These are phyloP conservation scores for Mus musculus DNA, from an alignment of 2,113 vertebrate species.

Conservation along the genomic window DNA sequence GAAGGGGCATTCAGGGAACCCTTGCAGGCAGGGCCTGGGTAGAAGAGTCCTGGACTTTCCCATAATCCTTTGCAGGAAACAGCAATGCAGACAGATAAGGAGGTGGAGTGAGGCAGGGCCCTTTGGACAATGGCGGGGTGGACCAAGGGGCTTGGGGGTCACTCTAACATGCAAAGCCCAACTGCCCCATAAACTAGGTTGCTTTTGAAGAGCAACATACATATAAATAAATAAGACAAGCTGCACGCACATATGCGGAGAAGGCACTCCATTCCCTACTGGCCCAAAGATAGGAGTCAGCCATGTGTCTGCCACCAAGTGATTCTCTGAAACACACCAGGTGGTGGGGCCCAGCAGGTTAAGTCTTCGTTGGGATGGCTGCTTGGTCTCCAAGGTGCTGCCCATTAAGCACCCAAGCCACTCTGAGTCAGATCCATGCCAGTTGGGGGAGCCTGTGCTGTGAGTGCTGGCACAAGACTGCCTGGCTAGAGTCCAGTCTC, in stretches of 20 bases:
- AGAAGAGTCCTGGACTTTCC: constrained; percentile 78
- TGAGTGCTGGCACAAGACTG: background rate
- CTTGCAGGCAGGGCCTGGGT: constrained; percentile 64
- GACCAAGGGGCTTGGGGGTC: constrained; percentile 61
- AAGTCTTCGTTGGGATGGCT: background rate
- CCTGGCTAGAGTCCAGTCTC: constrained; percentile 61
- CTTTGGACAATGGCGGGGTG: background rate
- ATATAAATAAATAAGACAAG: constrained; percentile 79
- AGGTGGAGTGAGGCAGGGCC: background rate
- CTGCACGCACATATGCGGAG: constrained; percentile 71
- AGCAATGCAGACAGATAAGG: constrained; percentile 53
- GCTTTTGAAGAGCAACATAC: constrained; percentile 68
- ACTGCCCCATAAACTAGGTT: constrained; percentile 70
- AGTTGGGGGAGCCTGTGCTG: constrained; percentile 78
- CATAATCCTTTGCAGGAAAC: constrained; percentile 68
- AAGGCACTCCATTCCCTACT: constrained; percentile 66
- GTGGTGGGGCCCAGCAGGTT: background rate
- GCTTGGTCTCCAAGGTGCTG: constrained; percentile 80
- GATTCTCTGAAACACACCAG: background rate
- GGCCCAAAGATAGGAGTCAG: background rate
- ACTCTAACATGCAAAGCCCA: constrained; percentile 81
- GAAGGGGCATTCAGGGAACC: constrained; percentile 72
- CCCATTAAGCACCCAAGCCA: constrained; percentile 81
- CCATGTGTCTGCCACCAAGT: background rate
- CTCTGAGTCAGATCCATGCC: constrained; percentile 85